A percentile compares a stretch with the other conserved stretches of the same genome.
Conservation (phyloP, 2,797 vertebrate genomes). For the Trachurus trachurus region DNA sequence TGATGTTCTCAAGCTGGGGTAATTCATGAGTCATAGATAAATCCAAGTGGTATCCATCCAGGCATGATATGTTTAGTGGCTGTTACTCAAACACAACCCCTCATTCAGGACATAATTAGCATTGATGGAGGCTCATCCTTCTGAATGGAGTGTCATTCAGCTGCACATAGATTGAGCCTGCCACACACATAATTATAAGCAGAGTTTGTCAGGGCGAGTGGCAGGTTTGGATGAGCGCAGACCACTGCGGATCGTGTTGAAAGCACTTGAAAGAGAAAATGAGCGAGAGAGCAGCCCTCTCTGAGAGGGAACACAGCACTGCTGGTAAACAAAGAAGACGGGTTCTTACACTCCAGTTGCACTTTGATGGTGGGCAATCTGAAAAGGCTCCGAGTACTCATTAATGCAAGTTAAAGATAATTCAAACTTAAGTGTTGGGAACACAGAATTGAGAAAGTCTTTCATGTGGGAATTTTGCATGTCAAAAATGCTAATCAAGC, state of each 20-base stretch:
- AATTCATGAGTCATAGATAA: neutral
- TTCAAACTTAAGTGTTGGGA: neutral
- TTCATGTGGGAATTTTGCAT: neutral
- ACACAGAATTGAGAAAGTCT: neutral
- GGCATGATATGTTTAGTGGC: neutral
- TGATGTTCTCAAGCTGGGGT: slow-evolving; percentile 1
- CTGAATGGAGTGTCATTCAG: slow-evolving; percentile 9
- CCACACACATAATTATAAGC: slow-evolving; percentile 13
- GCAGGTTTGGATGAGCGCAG: slow-evolving; percentile 6
- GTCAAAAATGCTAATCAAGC: neutral
- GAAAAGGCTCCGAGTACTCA: slow-evolving; percentile 30
- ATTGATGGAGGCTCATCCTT: slow-evolving; percentile 4
- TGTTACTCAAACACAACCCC: neutral
- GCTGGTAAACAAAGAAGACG: neutral
- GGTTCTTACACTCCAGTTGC: neutral
- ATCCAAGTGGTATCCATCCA: neutral
- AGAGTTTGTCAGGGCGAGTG: slow-evolving; percentile 11
- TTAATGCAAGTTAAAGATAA: slow-evolving; percentile 4
- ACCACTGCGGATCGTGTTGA: slow-evolving; percentile 27
- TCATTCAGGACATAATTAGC: slow-evolving; percentile 6
- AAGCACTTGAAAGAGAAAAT: slow-evolving; percentile 37
- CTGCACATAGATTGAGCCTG: slow-evolving; percentile 7
- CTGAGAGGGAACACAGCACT: neutral
- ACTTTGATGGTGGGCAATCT: slow-evolving; percentile 35
- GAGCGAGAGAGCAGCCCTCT: slow-evolving; percentile 13